These are phyloP conservation scores for Cyprinodon variegatus DNA, from an alignment of 2,113 vertebrate genomes.

Conservation along the genomic window DNA sequence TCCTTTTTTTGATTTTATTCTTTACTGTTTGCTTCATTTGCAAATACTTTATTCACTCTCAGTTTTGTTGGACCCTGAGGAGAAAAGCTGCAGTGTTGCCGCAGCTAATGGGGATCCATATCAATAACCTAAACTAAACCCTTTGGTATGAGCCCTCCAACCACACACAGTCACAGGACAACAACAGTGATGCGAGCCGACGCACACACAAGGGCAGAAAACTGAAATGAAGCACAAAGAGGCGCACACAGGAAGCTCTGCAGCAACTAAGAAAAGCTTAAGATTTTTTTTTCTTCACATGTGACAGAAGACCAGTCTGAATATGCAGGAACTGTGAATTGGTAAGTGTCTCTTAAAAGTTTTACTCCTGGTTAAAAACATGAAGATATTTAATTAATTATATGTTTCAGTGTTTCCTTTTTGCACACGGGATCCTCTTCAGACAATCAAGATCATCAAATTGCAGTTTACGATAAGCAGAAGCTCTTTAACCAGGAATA, in stretches of 20 bases:
- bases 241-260: slow-evolving; percentile 26
- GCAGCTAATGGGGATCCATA: too few relatives aligned
- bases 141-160: slow-evolving; percentile 25
- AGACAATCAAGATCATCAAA: background rate
- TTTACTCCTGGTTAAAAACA: background rate
- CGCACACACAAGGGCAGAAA: background rate
- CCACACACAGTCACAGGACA: slow-evolving; percentile 47
- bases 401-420: background rate
- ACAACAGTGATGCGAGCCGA: slow-evolving; percentile 6
- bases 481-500: background rate
- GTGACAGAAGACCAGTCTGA: background rate
- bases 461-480: too few relatives aligned
- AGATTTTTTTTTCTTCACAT: background rate
- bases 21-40: too few relatives aligned
- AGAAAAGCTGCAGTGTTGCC: too few relatives aligned
- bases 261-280: background rate
- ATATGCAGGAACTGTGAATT: background rate
- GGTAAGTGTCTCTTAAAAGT: slow-evolving; percentile 12
- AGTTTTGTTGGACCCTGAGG: too few relatives aligned
- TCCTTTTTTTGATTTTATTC: too few relatives aligned
- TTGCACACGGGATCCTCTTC: background rate
- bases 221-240: slow-evolving; percentile 23
- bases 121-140: background rate
- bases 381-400: too few relatives aligned
- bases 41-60: too few relatives aligned